These are phyloP conservation scores for Batillaria attramentaria DNA, from an alignment of 1,140 invertebrate species.

Conservation along the genomic window DNA sequence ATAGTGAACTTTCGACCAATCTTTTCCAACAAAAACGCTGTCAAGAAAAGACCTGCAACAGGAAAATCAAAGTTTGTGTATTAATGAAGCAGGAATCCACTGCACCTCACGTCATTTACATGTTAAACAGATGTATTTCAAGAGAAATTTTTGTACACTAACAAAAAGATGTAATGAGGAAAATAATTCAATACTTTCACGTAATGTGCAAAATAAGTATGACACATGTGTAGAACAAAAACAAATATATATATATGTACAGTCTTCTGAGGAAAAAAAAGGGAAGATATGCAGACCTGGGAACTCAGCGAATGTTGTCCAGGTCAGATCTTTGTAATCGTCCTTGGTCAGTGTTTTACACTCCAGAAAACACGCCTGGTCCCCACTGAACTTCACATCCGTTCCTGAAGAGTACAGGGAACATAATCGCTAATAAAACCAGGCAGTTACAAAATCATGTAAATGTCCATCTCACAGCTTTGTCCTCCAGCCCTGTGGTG, in stretches of 20 bases:
- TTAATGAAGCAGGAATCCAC: too few relatives aligned
- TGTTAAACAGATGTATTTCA: too few relatives aligned
- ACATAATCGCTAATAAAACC: too few relatives aligned
- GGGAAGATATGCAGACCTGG: slow-evolving; percentile 80
- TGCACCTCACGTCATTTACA: too few relatives aligned
- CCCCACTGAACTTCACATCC: slow-evolving; percentile 49
- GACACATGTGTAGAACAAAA: too few relatives aligned
- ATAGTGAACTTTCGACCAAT: slow-evolving; percentile 94
- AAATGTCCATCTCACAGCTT: not conserved
- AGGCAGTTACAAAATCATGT: not conserved
- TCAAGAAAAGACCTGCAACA: slow-evolving; percentile 88
- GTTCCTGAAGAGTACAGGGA: slow-evolving; percentile 47
- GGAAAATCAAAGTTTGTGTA: slow-evolving; percentile 41
- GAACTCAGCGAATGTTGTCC: slow-evolving; percentile 96
- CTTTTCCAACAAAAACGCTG: slow-evolving; percentile 91
- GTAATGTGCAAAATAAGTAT: too few relatives aligned
- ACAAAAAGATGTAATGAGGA: too few relatives aligned
- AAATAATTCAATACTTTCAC: too few relatives aligned
- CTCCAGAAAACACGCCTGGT: slow-evolving; percentile 78
- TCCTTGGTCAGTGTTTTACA: slow-evolving; percentile 85
- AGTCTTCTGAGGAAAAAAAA: too few relatives aligned
- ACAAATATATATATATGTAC: too few relatives aligned
- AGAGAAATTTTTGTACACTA: too few relatives aligned
- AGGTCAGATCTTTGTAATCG: slow-evolving; percentile 93
- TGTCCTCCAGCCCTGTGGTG: too few relatives aligned